Conservation (phyloP, 2,888 invertebrate genomes). For the Zhuqinia jingwanae region DNA sequence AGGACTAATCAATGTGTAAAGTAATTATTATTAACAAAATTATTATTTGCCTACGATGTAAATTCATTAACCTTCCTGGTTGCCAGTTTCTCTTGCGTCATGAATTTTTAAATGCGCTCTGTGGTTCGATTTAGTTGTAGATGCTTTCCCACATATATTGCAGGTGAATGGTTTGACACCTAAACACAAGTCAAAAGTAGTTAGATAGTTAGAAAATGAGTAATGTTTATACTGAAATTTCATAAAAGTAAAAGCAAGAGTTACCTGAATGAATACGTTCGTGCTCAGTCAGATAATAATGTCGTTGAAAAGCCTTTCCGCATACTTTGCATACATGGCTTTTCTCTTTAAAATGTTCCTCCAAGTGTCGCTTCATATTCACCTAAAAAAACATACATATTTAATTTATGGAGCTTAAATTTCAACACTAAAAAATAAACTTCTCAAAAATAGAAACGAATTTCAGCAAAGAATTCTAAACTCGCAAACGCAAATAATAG, state of each 20-base stretch:
- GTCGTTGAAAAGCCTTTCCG: conserved; percentile 91
- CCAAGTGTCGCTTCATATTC: conserved; percentile 92
- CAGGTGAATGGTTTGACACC: conserved; percentile 91
- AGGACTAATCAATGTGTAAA: no score
- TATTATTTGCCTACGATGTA: neutral
- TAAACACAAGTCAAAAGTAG: conserved; percentile 81
- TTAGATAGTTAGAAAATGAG: neutral
- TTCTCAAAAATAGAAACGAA: no score
- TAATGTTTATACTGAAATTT: neutral
- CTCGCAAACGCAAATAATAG: no score
- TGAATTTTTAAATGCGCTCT: conserved; percentile 95
- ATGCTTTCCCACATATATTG: conserved; percentile 93
- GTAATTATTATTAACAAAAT: neutral
- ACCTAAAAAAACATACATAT: conserved; percentile 22
- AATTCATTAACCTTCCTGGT: conserved; percentile 86
- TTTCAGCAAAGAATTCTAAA: no score
- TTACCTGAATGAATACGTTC: conserved; percentile 86
- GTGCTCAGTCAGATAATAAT: conserved; percentile 93
- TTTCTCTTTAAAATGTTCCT: conserved; percentile 91
- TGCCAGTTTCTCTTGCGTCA: conserved; percentile 92
- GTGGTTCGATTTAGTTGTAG: conserved; percentile 94
- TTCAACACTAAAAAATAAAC: no score
- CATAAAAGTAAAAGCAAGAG: no score
- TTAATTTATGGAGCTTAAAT: no score
- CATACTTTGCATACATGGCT: conserved; percentile 89